Conservation (phyloP, 1,140 invertebrate genomes). For the Caenorhabditis brenneri region DNA sequence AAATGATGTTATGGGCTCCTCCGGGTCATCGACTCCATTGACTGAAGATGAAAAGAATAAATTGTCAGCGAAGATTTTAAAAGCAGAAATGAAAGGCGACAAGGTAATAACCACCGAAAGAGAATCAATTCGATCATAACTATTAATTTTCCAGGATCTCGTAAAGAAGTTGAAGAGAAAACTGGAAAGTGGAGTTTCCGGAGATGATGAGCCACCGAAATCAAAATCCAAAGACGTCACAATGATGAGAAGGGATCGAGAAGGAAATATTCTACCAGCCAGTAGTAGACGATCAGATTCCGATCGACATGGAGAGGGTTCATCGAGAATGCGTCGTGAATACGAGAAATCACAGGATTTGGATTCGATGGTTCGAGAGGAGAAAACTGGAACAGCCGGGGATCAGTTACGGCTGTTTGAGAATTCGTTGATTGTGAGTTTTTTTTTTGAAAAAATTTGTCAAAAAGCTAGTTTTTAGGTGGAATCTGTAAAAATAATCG, state of each 20-base stretch:
- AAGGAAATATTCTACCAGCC: constrained; percentile 60
- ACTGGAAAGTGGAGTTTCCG: constrained; percentile 57
- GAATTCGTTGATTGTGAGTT: constrained; percentile 77
- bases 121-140: background rate
- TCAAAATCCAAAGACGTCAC: constrained; percentile 53
- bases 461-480: background rate
- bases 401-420: constrained; percentile 84
- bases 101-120: constrained; percentile 49
- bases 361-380: constrained; percentile 77
- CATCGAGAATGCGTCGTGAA: constrained; percentile 58
- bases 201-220: constrained; percentile 46
- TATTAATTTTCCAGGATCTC: constrained; percentile 58
- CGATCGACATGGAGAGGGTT: constrained; percentile 36
- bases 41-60: constrained; percentile 65
- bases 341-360: constrained; percentile 58
- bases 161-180: constrained; percentile 64
- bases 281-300: constrained; percentile 17
- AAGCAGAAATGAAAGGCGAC: constrained; percentile 67
- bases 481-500: too few relatives aligned
- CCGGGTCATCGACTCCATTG: background rate
- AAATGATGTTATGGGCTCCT: background rate
- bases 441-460: background rate
- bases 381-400: constrained; percentile 82
- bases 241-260: constrained; percentile 63
- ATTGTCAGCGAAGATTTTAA: constrained; percentile 67